Base-by-base conservation (phyloP, 2,797 vertebrate genomes). In the Lacerta viridis region DNA sequence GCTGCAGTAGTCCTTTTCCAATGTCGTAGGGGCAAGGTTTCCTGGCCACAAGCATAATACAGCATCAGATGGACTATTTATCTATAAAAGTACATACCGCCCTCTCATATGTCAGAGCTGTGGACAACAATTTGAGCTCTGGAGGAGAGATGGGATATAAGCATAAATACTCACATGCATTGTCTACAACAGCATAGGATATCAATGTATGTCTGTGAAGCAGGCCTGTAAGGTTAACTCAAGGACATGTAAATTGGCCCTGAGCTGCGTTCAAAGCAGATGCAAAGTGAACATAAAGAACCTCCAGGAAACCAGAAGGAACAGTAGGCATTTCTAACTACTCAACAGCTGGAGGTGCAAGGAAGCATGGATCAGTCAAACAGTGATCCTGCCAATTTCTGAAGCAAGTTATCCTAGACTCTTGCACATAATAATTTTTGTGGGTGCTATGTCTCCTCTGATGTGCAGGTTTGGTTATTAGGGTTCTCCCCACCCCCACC, bases 251-350 rank as follows among this genome's bases (percentile, higher is more conserved):
- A 88, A 77, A 84, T 71, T 84, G 76, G 43, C 33, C 41, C 17
- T 33, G 76, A 78, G 81, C n/a, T 78, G 41, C n/a, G 33, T 41
- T 41, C 33, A n/a, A 84, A 72, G 7, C 27, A 88, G 74, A 79
- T 72, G 50, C 10, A 13, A 78, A 66, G 36, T 23, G 36, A 39
- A 7, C 46, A 71, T 13, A 55, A 3, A 81, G 83, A 69, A 39
- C 17, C n/a, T 77, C 29, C 29, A 77, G 68, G 20, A 80, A 43
- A 36, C 41, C 15, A 83, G 43, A 69, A 69, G 46, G 75, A 84
- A 79, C 39, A 79, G 66, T 10, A 72, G 64, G 41, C 82, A 69
- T 50, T 33, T 2, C 20, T 79, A 86, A 17, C n/a, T 64, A 29
- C 55, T 50, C 29, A 83, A 20, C 43, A 55, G 36, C 74, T 27